phyloP scores from a whole-genome alignment of 2,888 invertebrate genomes.

The Rhamnusium bicolor region DNA sequence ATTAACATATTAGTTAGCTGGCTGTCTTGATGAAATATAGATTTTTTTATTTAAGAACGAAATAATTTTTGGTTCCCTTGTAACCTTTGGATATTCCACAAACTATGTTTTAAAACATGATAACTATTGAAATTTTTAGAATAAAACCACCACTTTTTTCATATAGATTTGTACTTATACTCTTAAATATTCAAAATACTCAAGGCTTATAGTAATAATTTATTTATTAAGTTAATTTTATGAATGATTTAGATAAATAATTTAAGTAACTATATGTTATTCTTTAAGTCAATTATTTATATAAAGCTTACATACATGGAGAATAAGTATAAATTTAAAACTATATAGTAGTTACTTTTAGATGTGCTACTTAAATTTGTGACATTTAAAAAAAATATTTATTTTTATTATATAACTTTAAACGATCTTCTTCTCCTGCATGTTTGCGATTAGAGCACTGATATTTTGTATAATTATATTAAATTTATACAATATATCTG shows the following conservation, averaged over 20 bases:
- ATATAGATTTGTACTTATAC: too few relatives aligned
- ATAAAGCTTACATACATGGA: constrained; percentile 54
- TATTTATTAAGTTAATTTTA: neutral
- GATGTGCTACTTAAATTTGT: neutral
- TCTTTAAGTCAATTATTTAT: neutral
- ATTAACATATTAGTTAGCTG: too few relatives aligned
- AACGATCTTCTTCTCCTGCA: constrained; percentile 54
- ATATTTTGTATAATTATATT: constrained; percentile 28
- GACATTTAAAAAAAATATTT: constrained; percentile 2
- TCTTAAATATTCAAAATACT: too few relatives aligned
- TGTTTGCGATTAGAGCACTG: constrained; percentile 43
- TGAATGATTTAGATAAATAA: neutral
- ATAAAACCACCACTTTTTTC: too few relatives aligned
- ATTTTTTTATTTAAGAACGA: too few relatives aligned
- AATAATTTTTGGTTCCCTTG: too few relatives aligned
- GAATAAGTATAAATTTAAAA: constrained; percentile 37
- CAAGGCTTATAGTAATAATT: too few relatives aligned
- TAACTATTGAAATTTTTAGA: too few relatives aligned
- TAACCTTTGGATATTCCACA: too few relatives aligned
- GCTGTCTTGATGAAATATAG: too few relatives aligned
- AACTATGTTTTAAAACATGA: too few relatives aligned
- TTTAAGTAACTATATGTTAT: neutral
- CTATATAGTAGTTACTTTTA: neutral
- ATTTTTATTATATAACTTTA: constrained; percentile 25
- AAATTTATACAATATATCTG: constrained; percentile 17